Base-by-base conservation (phyloP, 2,888 invertebrate species). In the Trachelus iudaicus region DNA sequence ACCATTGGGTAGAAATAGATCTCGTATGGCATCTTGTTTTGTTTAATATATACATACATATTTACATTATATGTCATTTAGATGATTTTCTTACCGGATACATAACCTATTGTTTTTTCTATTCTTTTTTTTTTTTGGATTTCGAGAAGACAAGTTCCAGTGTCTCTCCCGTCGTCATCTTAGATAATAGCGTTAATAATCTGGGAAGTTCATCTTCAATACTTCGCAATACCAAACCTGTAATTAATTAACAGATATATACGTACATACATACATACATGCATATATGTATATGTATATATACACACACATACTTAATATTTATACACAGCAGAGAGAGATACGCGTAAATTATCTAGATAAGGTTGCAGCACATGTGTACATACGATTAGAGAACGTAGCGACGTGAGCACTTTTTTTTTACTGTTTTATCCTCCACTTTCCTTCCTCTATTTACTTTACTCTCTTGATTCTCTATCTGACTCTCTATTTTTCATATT, bases 301-400 rank as follows among this genome's bases (percentile, higher is more conserved):
- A 79, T n/a, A 75, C 69, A 76, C 77, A 79, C 35, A 33, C 11
- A 77, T 33, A 40, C 69, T 80, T 74, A 35, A 76, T 81, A 77
- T 37, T 56, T 56, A 56, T 56, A 56, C 23, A 56, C 23, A 56
- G 15, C 56, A 56, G 56, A 56, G 56, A 40, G 40, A 56, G 23
- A 56, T 56, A 23, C 56, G 23, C 23, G 56, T 56, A 56, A 56
- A 56, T 23, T 56, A 56, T 23, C 56, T 56, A 23, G 23, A 56
- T 23, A 23, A 56, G 56, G 23, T 23, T 56, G 71, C 33, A 71
- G 71, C 71, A 71, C 33, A 34, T 71, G 12, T 71, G 71, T 71
- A 34, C 71, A 34, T 71, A 71, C 34, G 34, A 71, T 33, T 31
- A 31, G 71, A 31, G 31, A 56, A 34, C 34, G 15, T 33, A 33